Base-by-base conservation (phyloP, 2,797 vertebrate genomes). In the Hydrophis major region DNA sequence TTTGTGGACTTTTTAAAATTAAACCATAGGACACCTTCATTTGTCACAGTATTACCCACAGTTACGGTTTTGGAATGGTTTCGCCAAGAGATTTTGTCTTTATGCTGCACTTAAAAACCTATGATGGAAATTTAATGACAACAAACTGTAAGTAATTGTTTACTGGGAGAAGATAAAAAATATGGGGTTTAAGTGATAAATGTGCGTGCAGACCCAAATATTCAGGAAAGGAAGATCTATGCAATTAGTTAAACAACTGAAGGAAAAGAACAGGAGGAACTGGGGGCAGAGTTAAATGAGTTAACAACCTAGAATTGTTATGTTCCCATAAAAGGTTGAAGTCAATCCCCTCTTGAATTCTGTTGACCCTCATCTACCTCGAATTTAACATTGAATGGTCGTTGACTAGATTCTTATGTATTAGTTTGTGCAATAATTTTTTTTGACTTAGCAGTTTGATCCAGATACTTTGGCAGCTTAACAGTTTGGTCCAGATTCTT, bases 21-120 rank as follows among this genome's bases (percentile, higher is more conserved):
- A 94, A 95, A 37, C 96, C 87, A 20, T 91, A 98, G 97, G 96
- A 97, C 87, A 97, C 97, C 0, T 95, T 94, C 42, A 94, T 98
- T 91, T 97, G 96, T 90, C 97, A 97, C 78, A 96, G 94, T 1
- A 89, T 97, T 60, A 97, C 97, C 0, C 96, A 97, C 28, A 97
- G 97, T 92, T 97, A 97, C 4, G 97, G 96, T 2, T 95, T 97
- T 96, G 97, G 98, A 27, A 92, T 97, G 89, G 96, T 97, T 90
- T 97, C 97, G 2, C 95, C 97, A 2, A 88, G 97, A 92, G 97
- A 97, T 74, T 98, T 98, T 94, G 93, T 98, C 25, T 95, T 97
- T 93, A 25, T 98, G 78, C 25, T 97, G 69, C 92, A 96, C 25
- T 37, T 98, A 90, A 97, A 96, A 93, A 86, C 60, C 28, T 97